Evolutionary conservation across 2,797 vertebrate species (phyloP).

Genomic region (Danio kyathit): DNA sequence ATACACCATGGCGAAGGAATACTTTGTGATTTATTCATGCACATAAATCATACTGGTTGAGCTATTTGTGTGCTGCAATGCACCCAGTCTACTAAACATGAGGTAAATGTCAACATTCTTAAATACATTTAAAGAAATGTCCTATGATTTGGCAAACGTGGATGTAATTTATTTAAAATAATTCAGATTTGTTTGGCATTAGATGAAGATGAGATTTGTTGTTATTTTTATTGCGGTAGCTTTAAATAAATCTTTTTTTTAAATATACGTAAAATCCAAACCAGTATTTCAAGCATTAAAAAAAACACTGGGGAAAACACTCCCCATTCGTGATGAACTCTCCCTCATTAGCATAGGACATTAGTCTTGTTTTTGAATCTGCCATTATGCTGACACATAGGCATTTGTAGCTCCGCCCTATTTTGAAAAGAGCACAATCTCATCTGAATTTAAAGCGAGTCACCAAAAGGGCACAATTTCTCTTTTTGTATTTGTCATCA

Average conservation of each 20-base stretch:
- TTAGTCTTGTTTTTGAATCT: too few species aligned
- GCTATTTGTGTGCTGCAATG: not conserved
- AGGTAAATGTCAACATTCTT: not conserved
- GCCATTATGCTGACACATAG: too few species aligned
- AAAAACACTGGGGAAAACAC: too few species aligned
- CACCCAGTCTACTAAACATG: not conserved
- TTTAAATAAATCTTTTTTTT: not conserved
- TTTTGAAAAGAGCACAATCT: too few species aligned
- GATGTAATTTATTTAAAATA: not conserved
- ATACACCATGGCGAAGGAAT: not conserved
- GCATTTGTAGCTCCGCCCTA: too few species aligned
- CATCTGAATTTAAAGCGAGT: too few species aligned
- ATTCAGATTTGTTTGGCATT: not conserved
- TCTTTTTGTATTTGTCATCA: too few species aligned
- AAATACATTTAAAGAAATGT: not conserved
- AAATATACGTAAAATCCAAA: too few species aligned
- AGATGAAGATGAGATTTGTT: not conserved
- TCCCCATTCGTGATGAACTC: too few species aligned
- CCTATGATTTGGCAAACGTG: not conserved
- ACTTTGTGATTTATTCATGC: slow-evolving; percentile 18
- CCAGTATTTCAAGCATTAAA: too few species aligned
- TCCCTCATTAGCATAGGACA: too few species aligned
- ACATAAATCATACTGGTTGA: slow-evolving; percentile 4
- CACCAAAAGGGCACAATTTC: too few species aligned
- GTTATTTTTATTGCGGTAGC: not conserved